phyloP scores from a whole-genome alignment of 2,797 vertebrate species.

The Phrynocephalus forsythii region DNA sequence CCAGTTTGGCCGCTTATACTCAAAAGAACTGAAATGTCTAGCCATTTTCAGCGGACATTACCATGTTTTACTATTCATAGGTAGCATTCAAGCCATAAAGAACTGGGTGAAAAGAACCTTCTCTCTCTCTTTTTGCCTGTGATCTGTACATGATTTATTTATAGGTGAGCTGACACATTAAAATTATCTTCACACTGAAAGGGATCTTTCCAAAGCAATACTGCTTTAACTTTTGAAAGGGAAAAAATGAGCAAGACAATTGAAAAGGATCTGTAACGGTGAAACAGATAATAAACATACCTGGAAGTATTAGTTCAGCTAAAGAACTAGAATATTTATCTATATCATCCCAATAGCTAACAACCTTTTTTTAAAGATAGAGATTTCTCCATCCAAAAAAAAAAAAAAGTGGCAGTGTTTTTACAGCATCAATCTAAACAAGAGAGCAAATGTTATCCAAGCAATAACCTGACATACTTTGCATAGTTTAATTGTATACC shows the following conservation, averaged over 20 bases:
- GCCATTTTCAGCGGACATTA: constrained; percentile 23
- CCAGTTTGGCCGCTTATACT: constrained; percentile 46
- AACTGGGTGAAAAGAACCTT: constrained; percentile 55
- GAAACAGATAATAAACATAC: constrained; percentile 52
- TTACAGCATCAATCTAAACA: too few species aligned
- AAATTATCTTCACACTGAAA: constrained; percentile 57
- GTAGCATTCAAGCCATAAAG: constrained; percentile 40
- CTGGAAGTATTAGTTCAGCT: constrained; percentile 37
- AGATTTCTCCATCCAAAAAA: too few species aligned
- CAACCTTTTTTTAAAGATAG: too few species aligned
- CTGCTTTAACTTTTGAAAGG: constrained; percentile 16
- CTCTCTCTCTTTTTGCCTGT: constrained; percentile 59
- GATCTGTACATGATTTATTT: constrained; percentile 64
- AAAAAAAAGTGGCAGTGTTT: too few species aligned
- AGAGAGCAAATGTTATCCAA: too few species aligned
- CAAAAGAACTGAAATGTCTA: constrained; percentile 52
- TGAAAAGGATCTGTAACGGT: constrained; percentile 46
- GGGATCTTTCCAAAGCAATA: constrained; percentile 51
- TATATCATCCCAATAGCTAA: too few species aligned
- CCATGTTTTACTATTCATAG: constrained; percentile 51
- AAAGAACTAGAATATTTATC: constrained; percentile 48
- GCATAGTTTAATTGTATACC: too few species aligned
- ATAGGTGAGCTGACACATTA: constrained; percentile 41
- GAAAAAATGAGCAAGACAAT: constrained; percentile 41
- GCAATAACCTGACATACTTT: too few species aligned